Base-by-base conservation (phyloP, 1,140 invertebrate species). In the Diprion similis region DNA sequence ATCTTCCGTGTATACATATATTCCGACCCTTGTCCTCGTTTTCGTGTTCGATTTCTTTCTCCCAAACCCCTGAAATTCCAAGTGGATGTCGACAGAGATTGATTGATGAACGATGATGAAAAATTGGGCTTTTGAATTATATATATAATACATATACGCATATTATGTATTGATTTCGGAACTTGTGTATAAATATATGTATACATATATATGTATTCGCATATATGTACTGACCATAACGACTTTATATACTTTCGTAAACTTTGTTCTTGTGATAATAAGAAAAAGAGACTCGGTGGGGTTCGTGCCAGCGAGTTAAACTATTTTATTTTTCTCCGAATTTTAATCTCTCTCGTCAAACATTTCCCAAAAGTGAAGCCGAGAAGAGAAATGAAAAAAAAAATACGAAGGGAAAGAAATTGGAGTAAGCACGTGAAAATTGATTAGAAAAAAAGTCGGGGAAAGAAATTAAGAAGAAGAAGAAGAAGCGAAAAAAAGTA, bases 271-370 rank as follows among this genome's bases (percentile, higher is more conserved):
- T 51, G 13, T 46, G 51, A 71, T 11, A 77, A 67, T 75, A 51
- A 74, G 70, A 71, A 45, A 67, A 37, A 72, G 18, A 71, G 37
- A 73, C 47, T 73, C 70, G 67, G 24, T 64, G 72, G 71, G 66
- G 66, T 68, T 69, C 66, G 66, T 59, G 72, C 76, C 71, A 76
- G 75, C 77, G 77, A 78, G 65, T 65, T 59, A 51, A 69, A 46
- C 77, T 78, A 75, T 70, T 15, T 1, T n/a, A 11, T 11, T 48
- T n/a, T 70, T 70, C 8, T 70, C 11, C 24, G 17, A 70, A 74
- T 68, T 70, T 66, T 37, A 45, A 71, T 71, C 46, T 67, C 46
- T 67, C 45, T 71, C 18, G 37, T 19, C 64, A 68, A 46, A 66
- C 72, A 47, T 68, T 51, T 66, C 24, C 66, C 66, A 66, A 37